Percentiles rank a stretch among this genome's conserved stretches.
Conservation (phyloP, 2,797 vertebrate species). For the Tympanoctomys barrerae region DNA sequence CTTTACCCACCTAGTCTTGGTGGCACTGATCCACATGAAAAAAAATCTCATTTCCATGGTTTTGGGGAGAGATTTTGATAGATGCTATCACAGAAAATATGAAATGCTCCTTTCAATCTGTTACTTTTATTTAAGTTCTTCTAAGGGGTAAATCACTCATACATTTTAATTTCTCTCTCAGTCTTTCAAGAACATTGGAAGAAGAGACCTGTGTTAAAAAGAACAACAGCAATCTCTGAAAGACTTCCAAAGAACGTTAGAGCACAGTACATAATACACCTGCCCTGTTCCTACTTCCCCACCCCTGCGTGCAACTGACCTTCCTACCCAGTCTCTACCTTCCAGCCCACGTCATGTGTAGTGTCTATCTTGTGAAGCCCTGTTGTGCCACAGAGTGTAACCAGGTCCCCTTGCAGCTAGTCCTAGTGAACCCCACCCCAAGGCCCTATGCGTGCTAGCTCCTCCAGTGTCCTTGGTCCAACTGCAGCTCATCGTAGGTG, state of each 20-base stretch:
- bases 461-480: constrained; percentile 88
- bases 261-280: constrained; percentile 88
- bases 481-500: constrained; percentile 88
- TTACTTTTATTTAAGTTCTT: constrained; percentile 1
- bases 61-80: background rate
- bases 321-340: constrained; percentile 78
- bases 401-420: constrained; percentile 84
- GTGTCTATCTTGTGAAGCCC: constrained; percentile 90
- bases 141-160: constrained; percentile 81
- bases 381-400: constrained; percentile 88
- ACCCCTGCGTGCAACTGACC: constrained; percentile 77
- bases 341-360: constrained; percentile 84
- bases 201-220: constrained; percentile 85
- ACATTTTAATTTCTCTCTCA: constrained; percentile 55
- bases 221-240: constrained; percentile 87
- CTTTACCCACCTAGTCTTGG: background rate
- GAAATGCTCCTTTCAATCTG: background rate
- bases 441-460: constrained; percentile 80
- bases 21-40: background rate
- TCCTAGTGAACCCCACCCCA: constrained; percentile 80
- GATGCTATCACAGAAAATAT: background rate
- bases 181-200: constrained; percentile 84
- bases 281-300: constrained; percentile 46
- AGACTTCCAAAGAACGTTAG: constrained; percentile 89
- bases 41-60: constrained; percentile 51